Percentiles rank a stretch among this genome's conserved stretches.
Evolutionary conservation across 1,140 invertebrate genomes (phyloP).

Genomic region (Arctopsyche grandis): DNA sequence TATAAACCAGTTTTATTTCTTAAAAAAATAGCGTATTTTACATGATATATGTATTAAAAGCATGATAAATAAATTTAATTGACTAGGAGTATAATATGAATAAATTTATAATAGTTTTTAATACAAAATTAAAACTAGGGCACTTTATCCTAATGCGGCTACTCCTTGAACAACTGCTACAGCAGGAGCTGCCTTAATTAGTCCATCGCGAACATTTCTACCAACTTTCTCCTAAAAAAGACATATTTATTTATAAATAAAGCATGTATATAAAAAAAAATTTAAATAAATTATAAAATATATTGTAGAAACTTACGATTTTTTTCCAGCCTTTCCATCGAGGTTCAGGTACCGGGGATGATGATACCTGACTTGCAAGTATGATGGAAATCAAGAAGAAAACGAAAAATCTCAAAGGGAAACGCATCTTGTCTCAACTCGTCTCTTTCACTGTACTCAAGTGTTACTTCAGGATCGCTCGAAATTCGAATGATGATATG

Average conservation of each 20-base stretch:
- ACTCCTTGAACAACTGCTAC: constrained; percentile 6
- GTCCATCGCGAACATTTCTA: constrained; percentile 28
- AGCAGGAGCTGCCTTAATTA: constrained; percentile 30
- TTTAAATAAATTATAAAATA: not conserved
- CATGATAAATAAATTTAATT: too few species aligned
- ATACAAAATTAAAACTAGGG: too few species aligned
- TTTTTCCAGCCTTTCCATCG: constrained; percentile 37
- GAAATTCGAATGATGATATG: not conserved
- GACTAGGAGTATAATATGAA: too few species aligned
- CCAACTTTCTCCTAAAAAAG: constrained; percentile 36
- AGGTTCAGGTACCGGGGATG: constrained; percentile 37
- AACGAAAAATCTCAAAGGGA: constrained; percentile 17
- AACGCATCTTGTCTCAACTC: constrained; percentile 2
- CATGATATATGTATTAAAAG: too few species aligned
- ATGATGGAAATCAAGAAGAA: constrained; percentile 6
- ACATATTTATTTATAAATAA: constrained; percentile 10
- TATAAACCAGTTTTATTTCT: too few species aligned
- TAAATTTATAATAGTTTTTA: too few species aligned
- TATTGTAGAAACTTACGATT: constrained; percentile 16
- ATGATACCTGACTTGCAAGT: not conserved
- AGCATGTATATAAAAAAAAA: not conserved
- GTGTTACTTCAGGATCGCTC: not conserved
- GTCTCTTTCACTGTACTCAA: not conserved
- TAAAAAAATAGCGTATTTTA: too few species aligned
- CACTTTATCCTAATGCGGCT: not conserved